Evolutionary conservation across 2,113 vertebrate species (phyloP).

Genomic region (Lota lota): DNA sequence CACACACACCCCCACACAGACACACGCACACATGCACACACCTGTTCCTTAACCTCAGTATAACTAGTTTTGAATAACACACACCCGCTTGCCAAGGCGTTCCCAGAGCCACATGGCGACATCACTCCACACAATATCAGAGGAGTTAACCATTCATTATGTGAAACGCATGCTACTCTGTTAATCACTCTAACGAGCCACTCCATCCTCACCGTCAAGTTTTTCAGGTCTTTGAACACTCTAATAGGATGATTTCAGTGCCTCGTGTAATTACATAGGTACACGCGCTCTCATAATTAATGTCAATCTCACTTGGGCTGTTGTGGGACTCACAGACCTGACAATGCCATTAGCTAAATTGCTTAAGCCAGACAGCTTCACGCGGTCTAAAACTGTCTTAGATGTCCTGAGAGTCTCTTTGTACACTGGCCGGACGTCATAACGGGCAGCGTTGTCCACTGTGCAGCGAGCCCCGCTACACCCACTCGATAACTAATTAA

Average conservation of each 20-base stretch:
- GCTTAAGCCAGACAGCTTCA: slow-evolving; percentile 42
- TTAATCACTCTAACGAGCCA: slow-evolving; percentile 14
- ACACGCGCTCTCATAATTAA: background rate
- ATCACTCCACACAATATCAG: slow-evolving; percentile 23
- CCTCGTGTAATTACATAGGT: background rate
- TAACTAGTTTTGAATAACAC: slow-evolving; percentile 19
- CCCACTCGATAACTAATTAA: slow-evolving; percentile 65
- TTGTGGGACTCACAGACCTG: slow-evolving; percentile 12
- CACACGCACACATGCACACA: background rate
- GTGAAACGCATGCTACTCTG: slow-evolving; percentile 29
- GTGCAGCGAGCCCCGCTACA: background rate
- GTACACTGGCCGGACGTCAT: slow-evolving; percentile 12
- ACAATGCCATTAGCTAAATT: slow-evolving; percentile 39
- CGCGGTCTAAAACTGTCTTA: slow-evolving; percentile 43
- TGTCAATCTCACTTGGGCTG: slow-evolving; percentile 19
- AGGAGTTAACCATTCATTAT: slow-evolving; percentile 27
- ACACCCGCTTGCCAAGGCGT: slow-evolving; percentile 28
- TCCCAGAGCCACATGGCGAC: slow-evolving; percentile 16
- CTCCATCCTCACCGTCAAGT: background rate
- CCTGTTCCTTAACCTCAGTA: slow-evolving; percentile 10
- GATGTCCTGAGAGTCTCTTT: slow-evolving; percentile 37
- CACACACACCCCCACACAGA: background rate
- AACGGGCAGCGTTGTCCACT: slow-evolving; percentile 45
- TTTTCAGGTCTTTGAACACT: slow-evolving; percentile 1
- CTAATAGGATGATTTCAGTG: background rate